Evolutionary conservation across 2,888 invertebrate genomes (phyloP).

Genomic region (Quadroppia sp.): DNA sequence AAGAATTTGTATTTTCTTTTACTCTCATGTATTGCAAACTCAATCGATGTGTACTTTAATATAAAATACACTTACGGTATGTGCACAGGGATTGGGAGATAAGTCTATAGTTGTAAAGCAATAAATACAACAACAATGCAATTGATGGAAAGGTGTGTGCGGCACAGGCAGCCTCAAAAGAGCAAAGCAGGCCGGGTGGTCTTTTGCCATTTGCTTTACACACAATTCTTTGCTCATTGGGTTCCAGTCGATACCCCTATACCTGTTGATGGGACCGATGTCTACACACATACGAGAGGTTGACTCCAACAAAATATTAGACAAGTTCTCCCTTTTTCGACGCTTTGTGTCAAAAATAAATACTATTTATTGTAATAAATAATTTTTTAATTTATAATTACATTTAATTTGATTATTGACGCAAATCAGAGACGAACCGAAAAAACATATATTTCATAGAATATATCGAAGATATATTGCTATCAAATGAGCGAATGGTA

Average conservation of each 20-base stretch:
- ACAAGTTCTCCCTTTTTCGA: background rate
- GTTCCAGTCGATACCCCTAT: background rate
- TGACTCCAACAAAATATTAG: conserved; percentile 1
- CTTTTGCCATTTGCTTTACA: background rate
- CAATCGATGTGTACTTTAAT: conserved; percentile 30
- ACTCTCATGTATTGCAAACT: background rate
- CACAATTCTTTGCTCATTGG: background rate
- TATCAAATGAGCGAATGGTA: conserved; percentile 26
- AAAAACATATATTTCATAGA: background rate
- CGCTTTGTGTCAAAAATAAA: background rate
- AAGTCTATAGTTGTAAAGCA: conserved; percentile 32
- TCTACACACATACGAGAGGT: background rate
- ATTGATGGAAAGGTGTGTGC: conserved; percentile 37
- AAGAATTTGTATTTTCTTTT: background rate
- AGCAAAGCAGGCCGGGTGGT: conserved; percentile 29
- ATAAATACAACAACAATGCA: conserved; percentile 35
- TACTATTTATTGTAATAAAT: conserved; percentile 13
- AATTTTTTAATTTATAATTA: conserved; percentile 17
- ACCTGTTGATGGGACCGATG: conserved; percentile 29
- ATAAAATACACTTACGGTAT: conserved; percentile 35
- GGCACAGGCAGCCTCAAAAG: conserved; percentile 28
- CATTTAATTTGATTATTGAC: conserved; percentile 30
- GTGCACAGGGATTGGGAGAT: conserved; percentile 24
- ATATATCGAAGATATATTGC: conserved; percentile 16
- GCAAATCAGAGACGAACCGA: conserved; percentile 1